Percentiles rank a stretch among this genome's conserved stretches.
Evolutionary conservation across 1,140 invertebrate species (phyloP).

Genomic region (Telenomus remus): DNA sequence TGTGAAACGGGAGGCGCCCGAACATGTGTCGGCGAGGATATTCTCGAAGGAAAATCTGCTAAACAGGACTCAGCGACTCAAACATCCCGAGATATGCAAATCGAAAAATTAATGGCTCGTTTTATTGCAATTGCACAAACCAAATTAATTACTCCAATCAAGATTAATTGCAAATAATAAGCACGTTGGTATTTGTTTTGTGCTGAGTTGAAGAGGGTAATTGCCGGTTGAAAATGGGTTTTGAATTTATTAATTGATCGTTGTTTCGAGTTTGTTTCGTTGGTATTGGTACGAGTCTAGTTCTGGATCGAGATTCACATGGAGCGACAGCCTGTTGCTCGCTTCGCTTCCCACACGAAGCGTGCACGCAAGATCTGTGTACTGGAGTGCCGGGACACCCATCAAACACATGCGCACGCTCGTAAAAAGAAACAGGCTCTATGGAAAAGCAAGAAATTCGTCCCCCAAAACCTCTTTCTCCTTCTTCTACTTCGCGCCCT

Average conservation of each 20-base stretch:
- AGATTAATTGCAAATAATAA: too few relatives aligned
- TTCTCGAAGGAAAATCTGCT: slow-evolving; percentile 38
- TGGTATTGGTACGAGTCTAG: slow-evolving; percentile 14
- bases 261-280: neutral
- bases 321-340: slow-evolving; percentile 56
- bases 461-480: too few relatives aligned
- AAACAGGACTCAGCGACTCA: neutral
- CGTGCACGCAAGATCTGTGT: slow-evolving; percentile 42
- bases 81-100: neutral
- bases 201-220: too few relatives aligned
- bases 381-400: slow-evolving; percentile 30
- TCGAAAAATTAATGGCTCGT: neutral
- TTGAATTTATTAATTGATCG: too few relatives aligned
- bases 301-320: slow-evolving; percentile 46
- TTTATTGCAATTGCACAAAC: too few relatives aligned
- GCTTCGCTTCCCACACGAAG: slow-evolving; percentile 53
- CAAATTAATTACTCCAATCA: too few relatives aligned
- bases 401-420: slow-evolving; percentile 36
- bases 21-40: slow-evolving; percentile 57
- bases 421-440: slow-evolving; percentile 40
- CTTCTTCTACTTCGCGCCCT: slow-evolving; percentile 31
- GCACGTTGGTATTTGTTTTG: too few relatives aligned
- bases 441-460: slow-evolving; percentile 48
- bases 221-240: too few relatives aligned
- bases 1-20: slow-evolving; percentile 58